phyloP scores from a whole-genome alignment of 2,888 invertebrate genomes.

The Andrena bucephala region DNA sequence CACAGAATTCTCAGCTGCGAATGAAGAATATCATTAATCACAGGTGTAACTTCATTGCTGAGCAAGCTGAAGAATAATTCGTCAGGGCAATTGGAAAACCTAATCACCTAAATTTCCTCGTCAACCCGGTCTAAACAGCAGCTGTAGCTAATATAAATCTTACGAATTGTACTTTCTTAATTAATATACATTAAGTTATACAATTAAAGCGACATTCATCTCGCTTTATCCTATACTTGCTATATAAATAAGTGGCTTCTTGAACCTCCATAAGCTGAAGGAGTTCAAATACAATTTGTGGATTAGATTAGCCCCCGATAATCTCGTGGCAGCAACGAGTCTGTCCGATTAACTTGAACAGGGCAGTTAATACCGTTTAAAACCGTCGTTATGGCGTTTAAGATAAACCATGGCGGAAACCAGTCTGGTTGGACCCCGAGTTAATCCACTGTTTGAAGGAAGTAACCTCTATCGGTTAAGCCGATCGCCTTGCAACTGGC shows the following conservation, averaged over 20 bases:
- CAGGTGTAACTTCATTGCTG: no score
- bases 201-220: no score
- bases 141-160: no score
- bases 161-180: no score
- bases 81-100: no score
- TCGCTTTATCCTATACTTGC: no score
- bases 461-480: constrained; percentile 19
- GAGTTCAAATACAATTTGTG: constrained; percentile 11
- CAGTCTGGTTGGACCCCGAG: background rate
- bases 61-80: no score
- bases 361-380: background rate
- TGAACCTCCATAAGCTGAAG: background rate
- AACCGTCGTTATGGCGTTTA: background rate
- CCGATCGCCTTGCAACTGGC: constrained; percentile 22
- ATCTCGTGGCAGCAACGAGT: constrained; percentile 4
- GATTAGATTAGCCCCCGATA: constrained; percentile 16
- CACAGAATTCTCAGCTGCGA: no score
- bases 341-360: constrained; percentile 41
- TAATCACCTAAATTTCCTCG: no score
- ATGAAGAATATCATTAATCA: no score
- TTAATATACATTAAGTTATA: no score
- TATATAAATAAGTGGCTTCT: background rate
- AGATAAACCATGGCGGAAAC: background rate
- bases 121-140: no score
- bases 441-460: constrained; percentile 47